These are phyloP conservation scores for Toxotes lorentzi DNA, from an alignment of 2,797 vertebrate species.

Conservation along the genomic window DNA sequence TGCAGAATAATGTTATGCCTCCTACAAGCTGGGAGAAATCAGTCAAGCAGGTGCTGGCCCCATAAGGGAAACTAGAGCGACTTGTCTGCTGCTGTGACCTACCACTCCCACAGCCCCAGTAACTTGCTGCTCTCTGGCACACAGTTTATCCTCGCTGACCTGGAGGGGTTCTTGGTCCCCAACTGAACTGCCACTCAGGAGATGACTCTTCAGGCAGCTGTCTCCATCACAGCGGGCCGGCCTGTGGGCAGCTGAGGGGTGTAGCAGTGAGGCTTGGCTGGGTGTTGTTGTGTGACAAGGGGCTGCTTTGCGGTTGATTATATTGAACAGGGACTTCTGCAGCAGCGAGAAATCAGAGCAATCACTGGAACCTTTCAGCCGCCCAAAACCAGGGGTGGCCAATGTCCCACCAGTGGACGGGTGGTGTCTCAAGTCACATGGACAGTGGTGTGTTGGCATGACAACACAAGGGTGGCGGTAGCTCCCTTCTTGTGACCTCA, in stretches of 20 bases:
- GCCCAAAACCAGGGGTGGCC: conserved; percentile 37
- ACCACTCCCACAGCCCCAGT: conserved; percentile 77
- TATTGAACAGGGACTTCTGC: conserved; percentile 84
- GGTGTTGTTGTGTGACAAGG: conserved; percentile 47
- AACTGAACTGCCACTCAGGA: conserved; percentile 39
- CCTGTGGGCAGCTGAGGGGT: conserved; percentile 41
- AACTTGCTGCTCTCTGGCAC: conserved; percentile 64
- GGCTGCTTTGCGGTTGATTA: conserved; percentile 78
- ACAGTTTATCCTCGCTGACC: conserved; percentile 67
- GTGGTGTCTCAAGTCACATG: conserved; percentile 54
- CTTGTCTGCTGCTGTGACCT: conserved; percentile 73
- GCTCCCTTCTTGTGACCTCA: conserved; percentile 56
- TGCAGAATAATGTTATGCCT: conserved; percentile 62
- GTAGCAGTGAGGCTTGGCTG: conserved; percentile 46
- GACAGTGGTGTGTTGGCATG: conserved; percentile 53
- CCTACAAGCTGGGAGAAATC: conserved; percentile 55
- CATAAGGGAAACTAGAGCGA: conserved; percentile 42
- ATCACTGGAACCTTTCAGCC: conserved; percentile 68
- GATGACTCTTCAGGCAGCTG: conserved; percentile 39
- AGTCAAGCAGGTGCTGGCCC: conserved; percentile 62
- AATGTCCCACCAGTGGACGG: conserved; percentile 32
- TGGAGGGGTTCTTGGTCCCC: conserved; percentile 52
- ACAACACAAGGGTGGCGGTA: conserved; percentile 11
- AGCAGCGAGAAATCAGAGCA: conserved; percentile 81
- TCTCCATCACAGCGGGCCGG: conserved; percentile 66